A percentile compares a stretch with the other conserved stretches of the same genome.
Conservation (phyloP, 2,113 vertebrate species). For the Gobiocypris rarus region DNA sequence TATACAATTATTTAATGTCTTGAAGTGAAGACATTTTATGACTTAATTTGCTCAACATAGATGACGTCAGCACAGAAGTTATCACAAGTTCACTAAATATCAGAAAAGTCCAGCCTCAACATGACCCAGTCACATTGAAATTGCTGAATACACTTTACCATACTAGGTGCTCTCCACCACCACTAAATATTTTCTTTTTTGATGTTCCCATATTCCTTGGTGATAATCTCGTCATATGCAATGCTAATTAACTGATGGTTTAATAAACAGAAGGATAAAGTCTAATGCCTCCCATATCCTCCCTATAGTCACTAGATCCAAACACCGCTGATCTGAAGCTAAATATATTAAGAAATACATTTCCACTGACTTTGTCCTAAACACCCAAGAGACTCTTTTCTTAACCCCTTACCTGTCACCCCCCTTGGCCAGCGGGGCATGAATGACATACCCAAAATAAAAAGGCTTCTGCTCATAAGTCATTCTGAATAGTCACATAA, state of each 20-base stretch:
- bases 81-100: background rate
- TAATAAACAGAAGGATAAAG: slow-evolving; percentile 22
- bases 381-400: background rate
- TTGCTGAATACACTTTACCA: background rate
- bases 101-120: background rate
- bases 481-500: too few relatives aligned
- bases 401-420: too few relatives aligned
- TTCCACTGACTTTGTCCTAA: background rate
- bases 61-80: background rate
- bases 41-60: background rate
- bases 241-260: slow-evolving; percentile 1
- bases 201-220: background rate
- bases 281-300: background rate
- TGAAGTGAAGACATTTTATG: background rate
- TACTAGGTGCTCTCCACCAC: background rate
- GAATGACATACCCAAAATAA: too few relatives aligned
- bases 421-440: too few relatives aligned
- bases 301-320: slow-evolving; percentile 1
- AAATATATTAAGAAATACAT: background rate
- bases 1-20: background rate
- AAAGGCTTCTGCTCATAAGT: too few relatives aligned
- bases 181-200: background rate
- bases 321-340: slow-evolving; percentile 15
- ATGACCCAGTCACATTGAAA: background rate
- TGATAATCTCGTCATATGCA: background rate